Conservation (phyloP, 2,888 invertebrate species). For the Agrotis clavis region DNA sequence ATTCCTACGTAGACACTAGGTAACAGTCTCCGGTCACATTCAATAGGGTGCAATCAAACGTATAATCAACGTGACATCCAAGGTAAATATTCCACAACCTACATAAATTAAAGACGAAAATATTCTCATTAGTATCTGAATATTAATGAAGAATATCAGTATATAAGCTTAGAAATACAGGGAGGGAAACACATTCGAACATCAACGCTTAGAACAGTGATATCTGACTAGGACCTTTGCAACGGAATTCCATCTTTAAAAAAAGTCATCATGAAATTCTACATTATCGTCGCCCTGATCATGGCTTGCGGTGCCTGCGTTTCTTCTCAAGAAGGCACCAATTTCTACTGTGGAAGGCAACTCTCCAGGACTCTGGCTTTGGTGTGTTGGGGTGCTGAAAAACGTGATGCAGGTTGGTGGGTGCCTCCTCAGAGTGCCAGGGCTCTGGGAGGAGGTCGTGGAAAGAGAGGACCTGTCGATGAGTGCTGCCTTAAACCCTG, state of each 20-base stretch:
- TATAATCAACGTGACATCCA: slow-evolving; percentile 50
- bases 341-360: slow-evolving; percentile 47
- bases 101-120: slow-evolving; percentile 17
- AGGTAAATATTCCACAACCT: slow-evolving; percentile 40
- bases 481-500: slow-evolving; percentile 60
- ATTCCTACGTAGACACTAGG: background rate
- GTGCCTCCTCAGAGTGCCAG: slow-evolving; percentile 41
- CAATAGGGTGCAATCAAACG: slow-evolving; percentile 21
- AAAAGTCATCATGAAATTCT: slow-evolving; percentile 50
- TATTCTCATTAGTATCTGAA: slow-evolving; percentile 47
- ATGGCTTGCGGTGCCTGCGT: slow-evolving; percentile 39
- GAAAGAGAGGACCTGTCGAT: slow-evolving; percentile 57
- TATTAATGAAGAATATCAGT: slow-evolving; percentile 49
- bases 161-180: slow-evolving; percentile 31
- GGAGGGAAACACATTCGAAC: slow-evolving; percentile 35
- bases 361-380: slow-evolving; percentile 32
- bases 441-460: slow-evolving; percentile 40
- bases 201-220: background rate
- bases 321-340: slow-evolving; percentile 40
- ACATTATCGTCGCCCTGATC: slow-evolving; percentile 30
- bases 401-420: slow-evolving; percentile 60
- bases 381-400: slow-evolving; percentile 47
- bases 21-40: slow-evolving; percentile 22
- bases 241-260: background rate
- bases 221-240: background rate